Evolutionary conservation across 2,797 vertebrate species (phyloP).

Genomic region (Buphagus erythrorhynchus): DNA sequence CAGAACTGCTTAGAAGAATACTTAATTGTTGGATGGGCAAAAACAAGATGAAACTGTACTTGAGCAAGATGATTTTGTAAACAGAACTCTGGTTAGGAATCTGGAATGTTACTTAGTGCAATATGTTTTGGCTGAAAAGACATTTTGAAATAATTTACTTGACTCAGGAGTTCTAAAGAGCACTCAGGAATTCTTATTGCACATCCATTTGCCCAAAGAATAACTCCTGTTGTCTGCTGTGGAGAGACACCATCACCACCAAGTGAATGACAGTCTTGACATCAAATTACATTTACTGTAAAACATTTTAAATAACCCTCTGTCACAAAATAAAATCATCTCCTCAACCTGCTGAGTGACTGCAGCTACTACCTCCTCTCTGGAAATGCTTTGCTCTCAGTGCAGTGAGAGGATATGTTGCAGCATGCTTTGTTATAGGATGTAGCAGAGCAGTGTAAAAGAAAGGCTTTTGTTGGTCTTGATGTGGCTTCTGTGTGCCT

Average conservation of each 20-base stretch:
- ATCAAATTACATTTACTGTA: not conserved
- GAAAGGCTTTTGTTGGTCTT: not conserved
- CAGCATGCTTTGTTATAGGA: not conserved
- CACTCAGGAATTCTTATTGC: not conserved
- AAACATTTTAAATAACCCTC: not conserved
- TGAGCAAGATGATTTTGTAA: not conserved
- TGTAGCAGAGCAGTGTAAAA: not conserved
- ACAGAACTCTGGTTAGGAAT: not conserved
- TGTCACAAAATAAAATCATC: not conserved
- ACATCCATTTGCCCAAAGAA: not conserved
- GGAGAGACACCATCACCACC: not conserved
- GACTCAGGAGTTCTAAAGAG: not conserved
- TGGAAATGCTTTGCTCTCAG: not conserved
- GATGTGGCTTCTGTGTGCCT: not conserved
- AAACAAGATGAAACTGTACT: not conserved
- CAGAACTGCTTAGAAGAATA: not conserved
- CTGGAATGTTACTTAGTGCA: not conserved
- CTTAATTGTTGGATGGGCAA: not conserved
- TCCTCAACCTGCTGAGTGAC: not conserved
- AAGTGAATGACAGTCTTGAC: not conserved
- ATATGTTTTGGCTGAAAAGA: not conserved
- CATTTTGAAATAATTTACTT: not conserved
- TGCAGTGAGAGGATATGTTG: not conserved
- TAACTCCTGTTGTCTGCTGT: not conserved
- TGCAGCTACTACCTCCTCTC: not conserved